Conservation (phyloP, 2,113 vertebrate genomes). For the Corythoichthys intestinalis region DNA sequence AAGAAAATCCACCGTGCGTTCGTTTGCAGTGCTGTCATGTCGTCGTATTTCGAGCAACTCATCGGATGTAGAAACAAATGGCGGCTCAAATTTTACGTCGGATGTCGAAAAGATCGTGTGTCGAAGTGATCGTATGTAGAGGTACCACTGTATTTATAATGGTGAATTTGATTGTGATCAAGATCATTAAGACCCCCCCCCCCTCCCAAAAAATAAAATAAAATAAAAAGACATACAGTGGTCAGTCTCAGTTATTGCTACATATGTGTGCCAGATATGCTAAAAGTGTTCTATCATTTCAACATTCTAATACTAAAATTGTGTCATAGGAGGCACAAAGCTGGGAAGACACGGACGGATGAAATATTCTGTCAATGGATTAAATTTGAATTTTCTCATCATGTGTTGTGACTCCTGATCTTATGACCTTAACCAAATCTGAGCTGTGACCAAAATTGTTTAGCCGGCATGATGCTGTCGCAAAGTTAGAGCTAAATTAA, state of each 20-base stretch:
- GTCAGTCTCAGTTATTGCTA: constrained; percentile 24
- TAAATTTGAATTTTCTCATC: background rate
- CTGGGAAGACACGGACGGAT: background rate
- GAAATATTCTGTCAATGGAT: background rate
- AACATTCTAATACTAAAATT: constrained; percentile 47
- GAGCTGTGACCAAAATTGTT: background rate
- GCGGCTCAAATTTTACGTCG: too few species aligned
- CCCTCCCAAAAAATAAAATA: background rate
- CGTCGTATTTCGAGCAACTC: too few species aligned
- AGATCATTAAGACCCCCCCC: constrained; percentile 11
- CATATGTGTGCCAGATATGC: constrained; percentile 16
- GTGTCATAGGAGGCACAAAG: background rate
- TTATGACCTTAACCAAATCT: background rate
- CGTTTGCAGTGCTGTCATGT: too few species aligned
- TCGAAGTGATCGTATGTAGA: too few species aligned
- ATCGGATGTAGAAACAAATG: too few species aligned
- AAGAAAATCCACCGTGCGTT: too few species aligned
- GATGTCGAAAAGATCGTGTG: too few species aligned
- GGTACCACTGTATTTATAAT: too few species aligned
- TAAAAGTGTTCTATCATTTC: constrained; percentile 42
- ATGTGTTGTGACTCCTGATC: background rate
- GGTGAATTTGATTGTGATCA: constrained; percentile 6
- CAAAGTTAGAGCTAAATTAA: background rate
- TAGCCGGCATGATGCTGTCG: background rate
- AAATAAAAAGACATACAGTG: constrained; percentile 1